phyloP scores from a whole-genome alignment of 2,888 invertebrate genomes.

The Dolichopus griseipennis region DNA sequence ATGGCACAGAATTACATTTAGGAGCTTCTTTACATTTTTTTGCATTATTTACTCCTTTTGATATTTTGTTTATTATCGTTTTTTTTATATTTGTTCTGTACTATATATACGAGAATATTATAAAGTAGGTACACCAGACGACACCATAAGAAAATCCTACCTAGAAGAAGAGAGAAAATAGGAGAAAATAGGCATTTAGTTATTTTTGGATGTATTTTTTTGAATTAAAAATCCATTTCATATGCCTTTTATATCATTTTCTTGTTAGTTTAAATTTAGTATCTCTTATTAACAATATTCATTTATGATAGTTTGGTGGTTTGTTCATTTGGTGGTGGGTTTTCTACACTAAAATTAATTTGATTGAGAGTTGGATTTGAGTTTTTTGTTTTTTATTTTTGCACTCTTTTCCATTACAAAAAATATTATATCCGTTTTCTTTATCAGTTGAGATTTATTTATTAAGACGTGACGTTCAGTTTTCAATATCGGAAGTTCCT shows the following conservation, averaged over 20 bases:
- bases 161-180: too few species aligned
- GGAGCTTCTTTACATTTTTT: background rate
- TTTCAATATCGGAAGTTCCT: background rate
- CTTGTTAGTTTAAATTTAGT: too few species aligned
- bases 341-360: too few species aligned
- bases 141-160: background rate
- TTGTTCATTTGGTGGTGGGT: too few species aligned
- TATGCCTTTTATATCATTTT: background rate
- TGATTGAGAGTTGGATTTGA: background rate
- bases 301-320: too few species aligned
- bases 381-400: background rate
- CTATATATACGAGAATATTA: too few species aligned
- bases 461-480: background rate
- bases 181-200: background rate
- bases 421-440: background rate
- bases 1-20: background rate
- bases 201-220: background rate
- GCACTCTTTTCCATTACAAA: background rate
- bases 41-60: background rate
- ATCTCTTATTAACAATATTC: too few species aligned
- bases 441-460: background rate
- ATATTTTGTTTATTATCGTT: too few species aligned
- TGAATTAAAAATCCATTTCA: background rate
- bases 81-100: background rate
- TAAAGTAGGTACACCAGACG: background rate